Evolutionary conservation across 2,888 invertebrate genomes (phyloP), one percentile per base, ranked within the genome.

Genomic region (Helobdella robusta): DNA sequence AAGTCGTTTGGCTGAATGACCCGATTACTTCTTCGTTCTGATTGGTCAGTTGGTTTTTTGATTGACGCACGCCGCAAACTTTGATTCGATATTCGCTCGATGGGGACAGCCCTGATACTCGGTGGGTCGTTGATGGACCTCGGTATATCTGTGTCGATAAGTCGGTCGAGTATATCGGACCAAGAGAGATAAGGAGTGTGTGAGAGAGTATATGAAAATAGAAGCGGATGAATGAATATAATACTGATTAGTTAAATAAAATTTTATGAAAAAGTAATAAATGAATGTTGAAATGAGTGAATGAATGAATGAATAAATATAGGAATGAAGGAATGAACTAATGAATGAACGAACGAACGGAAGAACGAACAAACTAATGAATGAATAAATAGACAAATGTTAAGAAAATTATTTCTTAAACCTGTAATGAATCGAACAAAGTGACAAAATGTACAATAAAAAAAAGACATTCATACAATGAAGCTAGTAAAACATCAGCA

Each of bases 21-120:
- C 68, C 68, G n/a, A 44, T 23, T 11, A 68, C 59, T 35, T 65
- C 62, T n/a, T n/a, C n/a, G n/a, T n/a, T n/a, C 23, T 44, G 48
- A 11, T 35, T 28, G n/a, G 52, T n/a, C 5, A 32, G 25, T 11
- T 23, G 25, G 2, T 71, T 69, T 32, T 81, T 81, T 73, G 83
- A 82, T 84, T 84, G 34, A 71, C 77, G 84, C 74, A 90, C 85
- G 32, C 87, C 86, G 80, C 87, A 87, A 70, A 91, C 89, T 65
- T 90, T 85, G 74, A 88, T 85, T 82, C 81, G 81, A 69, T 90
- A 90, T 77, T 88, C 87, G 65, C 84, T 84, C 73, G 87, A 87
- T 63, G 86, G 83, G 73, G 87, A 86, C 76, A 91, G 83, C 76
- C 86, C 85, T 40, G 76, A 74, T 66, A 80, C 84, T 83, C 77